These are phyloP conservation scores for Luperina nickerlii DNA, from an alignment of 2,888 invertebrate species.

Conservation along the genomic window DNA sequence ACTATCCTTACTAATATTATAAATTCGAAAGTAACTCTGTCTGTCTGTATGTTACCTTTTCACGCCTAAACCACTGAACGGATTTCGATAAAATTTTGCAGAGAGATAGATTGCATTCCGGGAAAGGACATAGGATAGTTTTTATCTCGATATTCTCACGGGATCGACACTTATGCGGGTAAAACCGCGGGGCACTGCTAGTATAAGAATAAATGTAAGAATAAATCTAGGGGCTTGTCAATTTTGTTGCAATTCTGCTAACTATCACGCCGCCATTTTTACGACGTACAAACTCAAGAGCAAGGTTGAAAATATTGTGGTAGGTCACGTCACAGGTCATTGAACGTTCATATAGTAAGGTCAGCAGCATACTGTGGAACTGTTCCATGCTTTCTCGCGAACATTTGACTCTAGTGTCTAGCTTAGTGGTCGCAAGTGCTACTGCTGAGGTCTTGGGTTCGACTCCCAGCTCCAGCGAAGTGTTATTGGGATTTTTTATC, in stretches of 20 bases:
- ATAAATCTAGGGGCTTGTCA: conserved; percentile 6
- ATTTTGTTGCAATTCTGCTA: conserved; percentile 27
- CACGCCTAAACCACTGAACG: too few relatives aligned
- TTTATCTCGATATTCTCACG: too few relatives aligned
- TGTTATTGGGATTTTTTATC: background rate
- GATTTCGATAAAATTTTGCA: too few relatives aligned
- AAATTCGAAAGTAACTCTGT: too few relatives aligned
- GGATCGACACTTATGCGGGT: too few relatives aligned
- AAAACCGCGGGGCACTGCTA: too few relatives aligned
- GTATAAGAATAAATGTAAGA: too few relatives aligned
- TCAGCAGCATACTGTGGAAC: background rate
- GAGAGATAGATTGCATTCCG: too few relatives aligned
- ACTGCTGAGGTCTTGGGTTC: background rate
- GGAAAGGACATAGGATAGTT: too few relatives aligned
- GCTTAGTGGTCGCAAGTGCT: background rate
- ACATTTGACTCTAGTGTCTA: background rate
- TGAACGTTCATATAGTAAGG: conserved; percentile 11
- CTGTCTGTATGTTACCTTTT: too few relatives aligned
- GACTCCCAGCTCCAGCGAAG: background rate
- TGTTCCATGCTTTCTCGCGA: background rate
- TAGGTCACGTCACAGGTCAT: conserved; percentile 38
- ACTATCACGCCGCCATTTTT: conserved; percentile 1
- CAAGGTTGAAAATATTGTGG: conserved; percentile 40
- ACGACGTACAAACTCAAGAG: background rate
- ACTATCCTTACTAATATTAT: too few relatives aligned